Conservation (phyloP, 1,140 invertebrate genomes). For the Orchestia grillus region DNA sequence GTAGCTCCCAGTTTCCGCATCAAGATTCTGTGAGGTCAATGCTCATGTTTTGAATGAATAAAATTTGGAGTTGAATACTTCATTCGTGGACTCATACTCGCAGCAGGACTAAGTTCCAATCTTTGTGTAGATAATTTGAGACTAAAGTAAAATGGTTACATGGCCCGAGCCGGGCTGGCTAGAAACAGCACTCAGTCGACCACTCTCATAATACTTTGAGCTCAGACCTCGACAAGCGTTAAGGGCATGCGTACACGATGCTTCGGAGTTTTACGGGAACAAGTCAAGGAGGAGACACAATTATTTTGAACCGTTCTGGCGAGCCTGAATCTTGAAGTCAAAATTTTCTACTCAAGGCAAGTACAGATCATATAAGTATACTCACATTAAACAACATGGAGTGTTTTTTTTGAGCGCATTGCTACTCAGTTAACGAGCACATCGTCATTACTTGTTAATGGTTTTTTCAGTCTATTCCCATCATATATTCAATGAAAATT, state of each 20-base stretch:
- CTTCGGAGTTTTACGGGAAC: not conserved
- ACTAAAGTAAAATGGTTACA: slow-evolving; percentile 23
- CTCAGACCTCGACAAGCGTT: not conserved
- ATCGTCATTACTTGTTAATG: not conserved
- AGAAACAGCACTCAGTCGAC: not conserved
- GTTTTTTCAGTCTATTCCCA: not conserved
- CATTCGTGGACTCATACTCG: not conserved
- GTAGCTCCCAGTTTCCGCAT: not conserved
- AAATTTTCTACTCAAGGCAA: not conserved
- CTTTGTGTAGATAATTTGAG: slow-evolving; percentile 14
- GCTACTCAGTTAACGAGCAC: not conserved
- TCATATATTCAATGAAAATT: not conserved
- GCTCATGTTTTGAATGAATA: slow-evolving; percentile 11
- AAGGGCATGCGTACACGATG: not conserved
- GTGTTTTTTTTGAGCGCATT: not conserved
- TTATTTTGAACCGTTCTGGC: too few species aligned
- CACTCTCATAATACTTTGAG: not conserved
- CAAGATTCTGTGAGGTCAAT: not conserved
- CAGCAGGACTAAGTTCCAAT: not conserved
- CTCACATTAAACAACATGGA: not conserved
- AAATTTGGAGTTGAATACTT: slow-evolving; percentile 6
- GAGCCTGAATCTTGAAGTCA: not conserved
- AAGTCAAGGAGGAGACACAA: not conserved
- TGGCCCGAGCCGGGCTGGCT: not conserved
- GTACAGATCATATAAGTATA: not conserved